Evolutionary conservation across 1,140 invertebrate genomes (phyloP).

Genomic region (Drosophila tani): DNA sequence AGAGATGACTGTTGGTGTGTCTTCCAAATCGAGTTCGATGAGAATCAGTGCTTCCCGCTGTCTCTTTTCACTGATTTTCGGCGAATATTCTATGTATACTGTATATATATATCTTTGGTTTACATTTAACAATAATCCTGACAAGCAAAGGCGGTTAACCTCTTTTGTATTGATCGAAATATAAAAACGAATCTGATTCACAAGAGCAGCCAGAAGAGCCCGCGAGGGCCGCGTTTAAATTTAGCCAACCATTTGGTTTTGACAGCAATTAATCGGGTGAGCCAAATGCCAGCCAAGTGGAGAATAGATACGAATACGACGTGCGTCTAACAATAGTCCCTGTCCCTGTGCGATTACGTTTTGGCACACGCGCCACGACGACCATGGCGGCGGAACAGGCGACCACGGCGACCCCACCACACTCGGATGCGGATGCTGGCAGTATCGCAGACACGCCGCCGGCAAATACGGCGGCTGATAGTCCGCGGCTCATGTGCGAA

Average conservation of each 20-base stretch:
- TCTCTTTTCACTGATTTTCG: not conserved
- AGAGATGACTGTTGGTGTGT: not conserved
- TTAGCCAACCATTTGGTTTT: conserved; percentile 58
- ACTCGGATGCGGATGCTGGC: not conserved
- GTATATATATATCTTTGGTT: not conserved
- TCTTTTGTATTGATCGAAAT: conserved; percentile 37
- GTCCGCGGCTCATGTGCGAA: conserved; percentile 64
- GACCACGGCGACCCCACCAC: not conserved
- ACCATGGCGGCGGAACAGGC: conserved; percentile 43
- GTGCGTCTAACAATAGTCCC: conserved; percentile 70
- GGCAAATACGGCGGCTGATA: not conserved
- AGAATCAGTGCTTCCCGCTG: not conserved
- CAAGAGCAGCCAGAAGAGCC: not conserved
- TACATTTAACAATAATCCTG: not conserved
- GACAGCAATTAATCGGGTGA: conserved; percentile 71
- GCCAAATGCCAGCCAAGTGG: conserved; percentile 39
- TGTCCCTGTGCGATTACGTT: conserved; percentile 70
- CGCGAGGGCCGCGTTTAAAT: conserved; percentile 50
- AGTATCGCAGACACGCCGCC: not conserved
- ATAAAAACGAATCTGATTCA: conserved; percentile 33
- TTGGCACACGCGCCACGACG: conserved; percentile 54
- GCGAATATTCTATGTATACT: not conserved
- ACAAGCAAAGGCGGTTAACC: conserved; percentile 16
- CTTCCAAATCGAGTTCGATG: not conserved
- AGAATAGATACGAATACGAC: conserved; percentile 19